Evolutionary conservation across 2,113 vertebrate species (phyloP).

Genomic region (Zootoca vivipara): DNA sequence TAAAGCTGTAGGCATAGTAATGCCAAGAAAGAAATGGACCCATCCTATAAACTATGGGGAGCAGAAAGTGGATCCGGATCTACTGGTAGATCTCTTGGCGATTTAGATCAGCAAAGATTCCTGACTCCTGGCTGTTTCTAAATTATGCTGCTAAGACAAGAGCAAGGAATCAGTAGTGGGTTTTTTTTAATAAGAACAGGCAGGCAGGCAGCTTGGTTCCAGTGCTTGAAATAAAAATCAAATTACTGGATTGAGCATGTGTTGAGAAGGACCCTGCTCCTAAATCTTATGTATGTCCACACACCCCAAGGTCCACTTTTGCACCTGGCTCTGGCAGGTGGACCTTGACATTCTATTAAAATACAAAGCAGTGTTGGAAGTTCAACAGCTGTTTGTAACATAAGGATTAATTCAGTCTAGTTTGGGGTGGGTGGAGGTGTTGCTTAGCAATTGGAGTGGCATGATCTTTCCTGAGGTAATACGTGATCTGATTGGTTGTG

Average conservation of each 20-base stretch:
- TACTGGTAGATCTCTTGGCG: not conserved
- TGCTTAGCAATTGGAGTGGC: too few species aligned
- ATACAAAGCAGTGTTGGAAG: not conserved
- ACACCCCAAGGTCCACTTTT: not conserved
- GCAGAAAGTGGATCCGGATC: not conserved
- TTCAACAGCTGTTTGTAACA: too few species aligned
- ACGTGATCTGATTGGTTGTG: too few species aligned
- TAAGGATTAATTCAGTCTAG: too few species aligned
- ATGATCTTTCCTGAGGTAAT: too few species aligned
- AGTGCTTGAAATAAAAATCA: not conserved
- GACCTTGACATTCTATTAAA: not conserved
- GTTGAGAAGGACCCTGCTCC: not conserved
- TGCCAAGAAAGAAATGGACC: conserved; percentile 36
- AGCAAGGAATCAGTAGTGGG: not conserved
- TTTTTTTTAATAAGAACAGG: not conserved
- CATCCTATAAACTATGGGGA: not conserved
- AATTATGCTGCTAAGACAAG: not conserved
- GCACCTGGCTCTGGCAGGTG: not conserved
- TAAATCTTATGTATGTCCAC: not conserved
- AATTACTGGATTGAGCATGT: not conserved
- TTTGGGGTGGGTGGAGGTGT: too few species aligned
- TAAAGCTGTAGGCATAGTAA: conserved; percentile 64
- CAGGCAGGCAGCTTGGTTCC: not conserved
- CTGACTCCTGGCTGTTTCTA: not conserved
- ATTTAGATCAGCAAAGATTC: not conserved